Evolutionary conservation across 2,888 invertebrate species (phyloP).

Genomic region (Aleiodes leptofemur): DNA sequence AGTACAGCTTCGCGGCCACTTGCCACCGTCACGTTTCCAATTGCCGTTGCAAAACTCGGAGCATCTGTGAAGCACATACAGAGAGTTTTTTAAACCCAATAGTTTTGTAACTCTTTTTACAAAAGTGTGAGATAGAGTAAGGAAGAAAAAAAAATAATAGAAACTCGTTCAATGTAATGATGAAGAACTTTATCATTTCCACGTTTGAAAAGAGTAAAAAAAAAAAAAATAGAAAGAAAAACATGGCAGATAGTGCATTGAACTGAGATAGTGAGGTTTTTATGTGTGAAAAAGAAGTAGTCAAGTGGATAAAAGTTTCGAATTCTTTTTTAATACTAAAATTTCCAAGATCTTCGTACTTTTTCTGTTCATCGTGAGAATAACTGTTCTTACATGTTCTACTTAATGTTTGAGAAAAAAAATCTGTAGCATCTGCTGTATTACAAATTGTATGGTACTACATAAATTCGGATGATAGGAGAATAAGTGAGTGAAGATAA

Average conservation of each 20-base stretch:
- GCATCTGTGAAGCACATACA: constrained; percentile 62
- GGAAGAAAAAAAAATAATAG: background rate
- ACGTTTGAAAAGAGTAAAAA: background rate
- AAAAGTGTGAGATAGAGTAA: background rate
- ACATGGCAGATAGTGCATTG: constrained; percentile 2
- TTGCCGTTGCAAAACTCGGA: constrained; percentile 83
- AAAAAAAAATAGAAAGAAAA: background rate
- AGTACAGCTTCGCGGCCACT: constrained; percentile 85
- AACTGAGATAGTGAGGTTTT: background rate
- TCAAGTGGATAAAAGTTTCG: constrained; percentile 23
- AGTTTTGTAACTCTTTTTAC: background rate
- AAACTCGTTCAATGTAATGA: constrained; percentile 12
- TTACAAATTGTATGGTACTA: constrained; percentile 32
- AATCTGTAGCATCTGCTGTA: constrained; percentile 21
- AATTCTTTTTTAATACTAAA: constrained; percentile 20
- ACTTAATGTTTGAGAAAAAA: background rate
- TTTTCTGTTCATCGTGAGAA: background rate
- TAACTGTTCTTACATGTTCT: constrained; percentile 24
- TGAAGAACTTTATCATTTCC: constrained; percentile 10
- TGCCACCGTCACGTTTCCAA: constrained; percentile 85
- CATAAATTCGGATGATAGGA: no score
- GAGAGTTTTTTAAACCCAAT: no score
- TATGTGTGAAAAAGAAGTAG: constrained; percentile 18
- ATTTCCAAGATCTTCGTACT: constrained; percentile 18
- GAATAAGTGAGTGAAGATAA: no score